Evolutionary conservation across 2,888 invertebrate genomes (phyloP).

Genomic region (Tubulanus polymorphus): DNA sequence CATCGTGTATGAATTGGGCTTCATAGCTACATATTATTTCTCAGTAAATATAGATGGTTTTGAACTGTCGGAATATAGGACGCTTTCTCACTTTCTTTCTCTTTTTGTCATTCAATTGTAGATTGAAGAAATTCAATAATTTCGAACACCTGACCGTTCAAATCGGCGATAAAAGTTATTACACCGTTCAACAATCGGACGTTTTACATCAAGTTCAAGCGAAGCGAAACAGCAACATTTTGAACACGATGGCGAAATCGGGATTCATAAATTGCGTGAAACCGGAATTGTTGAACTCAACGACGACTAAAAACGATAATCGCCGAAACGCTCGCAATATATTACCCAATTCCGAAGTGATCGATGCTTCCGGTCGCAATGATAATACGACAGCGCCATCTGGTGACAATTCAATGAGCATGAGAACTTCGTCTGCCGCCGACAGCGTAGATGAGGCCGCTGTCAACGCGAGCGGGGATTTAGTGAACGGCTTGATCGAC

Average conservation of each 20-base stretch:
- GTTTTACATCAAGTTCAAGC: conserved; percentile 15
- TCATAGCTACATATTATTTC: too few relatives aligned
- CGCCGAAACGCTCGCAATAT: too few relatives aligned
- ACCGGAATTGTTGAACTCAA: not conserved
- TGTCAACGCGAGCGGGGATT: conserved; percentile 1
- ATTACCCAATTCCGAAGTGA: not conserved
- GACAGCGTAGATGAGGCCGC: conserved; percentile 14
- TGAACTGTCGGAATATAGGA: not conserved
- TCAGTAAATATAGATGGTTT: not conserved
- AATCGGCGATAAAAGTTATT: conserved; percentile 82
- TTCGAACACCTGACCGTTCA: conserved; percentile 84
- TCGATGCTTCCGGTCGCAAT: not conserved
- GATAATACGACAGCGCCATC: not conserved
- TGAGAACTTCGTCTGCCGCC: conserved; percentile 13
- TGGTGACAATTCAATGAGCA: conserved; percentile 5
- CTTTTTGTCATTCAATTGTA: too few relatives aligned
- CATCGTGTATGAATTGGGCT: too few relatives aligned
- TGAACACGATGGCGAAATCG: not conserved
- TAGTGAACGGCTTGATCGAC: not conserved
- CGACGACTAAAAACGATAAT: not conserved
- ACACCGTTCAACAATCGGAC: conserved; percentile 63
- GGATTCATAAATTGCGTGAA: too few relatives aligned
- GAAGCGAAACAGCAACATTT: conserved; percentile 1
- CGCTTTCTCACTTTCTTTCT: conserved; percentile 5
- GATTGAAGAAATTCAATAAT: conserved; percentile 74